Percentiles rank a stretch among this genome's conserved stretches.
These are phyloP conservation scores for Nephrotoma flavescens DNA, from an alignment of 2,888 invertebrate genomes.

Conservation along the genomic window DNA sequence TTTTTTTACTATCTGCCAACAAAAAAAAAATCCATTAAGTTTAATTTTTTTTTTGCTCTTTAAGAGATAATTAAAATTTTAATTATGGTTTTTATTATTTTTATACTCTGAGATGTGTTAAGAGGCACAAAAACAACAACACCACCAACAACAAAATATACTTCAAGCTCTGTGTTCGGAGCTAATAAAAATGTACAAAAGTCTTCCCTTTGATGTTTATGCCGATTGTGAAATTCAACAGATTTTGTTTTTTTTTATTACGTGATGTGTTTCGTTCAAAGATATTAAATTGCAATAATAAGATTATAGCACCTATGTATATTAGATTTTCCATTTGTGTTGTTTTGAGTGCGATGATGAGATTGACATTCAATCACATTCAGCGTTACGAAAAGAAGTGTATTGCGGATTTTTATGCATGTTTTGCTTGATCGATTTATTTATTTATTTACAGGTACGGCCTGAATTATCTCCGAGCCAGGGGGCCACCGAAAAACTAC, in stretches of 20 bases:
- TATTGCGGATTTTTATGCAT: background rate
- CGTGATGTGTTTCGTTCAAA: background rate
- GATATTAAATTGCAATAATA: background rate
- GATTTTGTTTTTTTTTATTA: background rate
- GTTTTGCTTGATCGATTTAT: background rate
- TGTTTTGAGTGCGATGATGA: background rate
- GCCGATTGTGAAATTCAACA: background rate
- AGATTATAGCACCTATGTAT: background rate
- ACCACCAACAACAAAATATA: background rate
- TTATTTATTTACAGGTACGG: slow-evolving; percentile 2
- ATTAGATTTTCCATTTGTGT: background rate
- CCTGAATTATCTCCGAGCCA: background rate
- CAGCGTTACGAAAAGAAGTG: background rate
- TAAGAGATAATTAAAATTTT: background rate
- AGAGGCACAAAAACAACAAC: background rate
- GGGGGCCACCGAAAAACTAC: background rate
- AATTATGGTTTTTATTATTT: background rate
- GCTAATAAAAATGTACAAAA: background rate
- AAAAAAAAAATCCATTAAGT: background rate
- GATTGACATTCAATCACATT: background rate
- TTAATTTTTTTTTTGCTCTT: background rate
- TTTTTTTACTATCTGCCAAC: background rate
- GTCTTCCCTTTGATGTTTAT: background rate
- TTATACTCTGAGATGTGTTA: background rate
- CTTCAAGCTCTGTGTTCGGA: background rate